A percentile compares a stretch with the other conserved stretches of the same genome.
phyloP scores from a whole-genome alignment of 2,888 invertebrate genomes.

The Xestia c-nigrum region DNA sequence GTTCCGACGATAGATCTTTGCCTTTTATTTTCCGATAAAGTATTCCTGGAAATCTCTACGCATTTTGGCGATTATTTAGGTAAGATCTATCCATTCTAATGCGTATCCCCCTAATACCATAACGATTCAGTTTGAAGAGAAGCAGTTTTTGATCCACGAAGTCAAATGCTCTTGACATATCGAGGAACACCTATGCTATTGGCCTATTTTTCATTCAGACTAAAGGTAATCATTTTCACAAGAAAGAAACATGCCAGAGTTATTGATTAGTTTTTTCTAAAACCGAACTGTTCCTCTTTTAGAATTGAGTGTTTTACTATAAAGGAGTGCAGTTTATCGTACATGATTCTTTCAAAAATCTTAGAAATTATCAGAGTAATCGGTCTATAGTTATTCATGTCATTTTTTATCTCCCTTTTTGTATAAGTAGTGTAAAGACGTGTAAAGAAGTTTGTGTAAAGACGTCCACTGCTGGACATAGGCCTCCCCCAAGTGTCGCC shows the following conservation, averaged over 20 bases:
- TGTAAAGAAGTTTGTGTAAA: no score
- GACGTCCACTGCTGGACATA: no score
- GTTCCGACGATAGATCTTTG: slow-evolving; percentile 2
- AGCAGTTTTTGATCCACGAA: slow-evolving; percentile 7
- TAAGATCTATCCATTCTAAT: background rate
- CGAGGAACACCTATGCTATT: slow-evolving; percentile 14
- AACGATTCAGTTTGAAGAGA: background rate
- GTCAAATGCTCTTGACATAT: slow-evolving; percentile 19
- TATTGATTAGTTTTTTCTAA: background rate
- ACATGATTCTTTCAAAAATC: no score
- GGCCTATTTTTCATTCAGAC: background rate
- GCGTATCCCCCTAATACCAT: no score
- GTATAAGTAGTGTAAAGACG: no score
- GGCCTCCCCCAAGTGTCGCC: no score
- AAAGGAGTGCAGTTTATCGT: background rate
- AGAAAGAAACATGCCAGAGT: no score
- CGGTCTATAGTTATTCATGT: no score
- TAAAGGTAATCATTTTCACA: no score
- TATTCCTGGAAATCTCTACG: background rate
- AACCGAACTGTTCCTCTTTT: background rate
- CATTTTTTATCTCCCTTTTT: no score
- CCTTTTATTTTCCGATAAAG: slow-evolving; percentile 1
- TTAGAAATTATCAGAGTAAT: no score
- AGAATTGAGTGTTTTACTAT: background rate
- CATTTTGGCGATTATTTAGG: slow-evolving; percentile 13